Evolutionary conservation across 2,888 invertebrate species (phyloP).

Genomic region (Apeira syringaria): DNA sequence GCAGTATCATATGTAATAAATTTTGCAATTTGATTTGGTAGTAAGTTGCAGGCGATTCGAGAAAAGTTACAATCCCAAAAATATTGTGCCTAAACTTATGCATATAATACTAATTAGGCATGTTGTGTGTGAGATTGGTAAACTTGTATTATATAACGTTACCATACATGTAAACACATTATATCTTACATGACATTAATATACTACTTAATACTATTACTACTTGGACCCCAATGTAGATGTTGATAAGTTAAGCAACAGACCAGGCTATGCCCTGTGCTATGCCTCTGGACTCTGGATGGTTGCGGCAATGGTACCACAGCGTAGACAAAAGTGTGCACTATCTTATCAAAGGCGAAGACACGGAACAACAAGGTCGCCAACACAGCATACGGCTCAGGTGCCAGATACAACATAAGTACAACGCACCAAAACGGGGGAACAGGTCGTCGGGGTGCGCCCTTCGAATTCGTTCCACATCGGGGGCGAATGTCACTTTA

Average conservation of each 20-base stretch:
- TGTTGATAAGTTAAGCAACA: conserved; percentile 48
- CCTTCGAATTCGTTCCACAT: conserved; percentile 69
- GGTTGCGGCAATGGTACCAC: conserved; percentile 85
- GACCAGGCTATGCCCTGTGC: conserved; percentile 52
- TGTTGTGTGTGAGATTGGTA: no score
- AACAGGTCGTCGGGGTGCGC: conserved; percentile 88
- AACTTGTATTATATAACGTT: no score
- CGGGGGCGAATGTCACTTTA: conserved; percentile 55
- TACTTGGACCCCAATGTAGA: conserved; percentile 61
- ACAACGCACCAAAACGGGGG: conserved; percentile 84
- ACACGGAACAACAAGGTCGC: conserved; percentile 59
- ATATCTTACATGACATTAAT: conserved; percentile 37
- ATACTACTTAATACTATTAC: conserved; percentile 48
- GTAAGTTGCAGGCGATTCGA: no score
- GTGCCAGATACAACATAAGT: conserved; percentile 82
- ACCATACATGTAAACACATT: no score
- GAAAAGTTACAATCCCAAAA: no score
- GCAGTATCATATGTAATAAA: no score
- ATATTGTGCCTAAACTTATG: no score
- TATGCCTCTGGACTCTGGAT: no score
- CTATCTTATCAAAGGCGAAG: conserved; percentile 77
- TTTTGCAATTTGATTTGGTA: no score
- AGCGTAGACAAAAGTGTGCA: conserved; percentile 86
- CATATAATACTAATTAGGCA: no score
- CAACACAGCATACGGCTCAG: conserved; percentile 65